phyloP scores from a whole-genome alignment of 2,888 invertebrate genomes.

The Dermolepida albohirtum region DNA sequence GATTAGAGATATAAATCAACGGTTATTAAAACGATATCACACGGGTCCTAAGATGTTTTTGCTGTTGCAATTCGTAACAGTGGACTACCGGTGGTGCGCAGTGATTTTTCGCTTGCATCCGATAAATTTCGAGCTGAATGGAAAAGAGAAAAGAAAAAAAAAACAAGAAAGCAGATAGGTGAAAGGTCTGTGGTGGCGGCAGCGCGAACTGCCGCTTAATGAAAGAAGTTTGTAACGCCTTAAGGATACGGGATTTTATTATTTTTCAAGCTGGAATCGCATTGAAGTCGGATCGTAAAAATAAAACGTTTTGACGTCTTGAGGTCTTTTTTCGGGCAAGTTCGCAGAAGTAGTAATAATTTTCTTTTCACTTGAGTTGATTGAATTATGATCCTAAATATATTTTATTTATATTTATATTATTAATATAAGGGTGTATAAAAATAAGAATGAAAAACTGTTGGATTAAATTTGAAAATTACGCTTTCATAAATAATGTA shows the following conservation, averaged over 20 bases:
- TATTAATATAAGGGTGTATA: too few species aligned
- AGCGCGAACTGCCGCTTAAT: conserved; percentile 32
- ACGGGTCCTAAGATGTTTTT: conserved; percentile 12
- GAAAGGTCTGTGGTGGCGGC: neutral
- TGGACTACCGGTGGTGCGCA: neutral
- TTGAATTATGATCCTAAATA: too few species aligned
- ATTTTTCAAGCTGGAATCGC: conserved; percentile 32
- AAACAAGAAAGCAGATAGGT: neutral
- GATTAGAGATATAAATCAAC: conserved; percentile 58
- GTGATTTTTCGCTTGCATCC: conserved; percentile 12
- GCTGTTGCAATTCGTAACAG: neutral
- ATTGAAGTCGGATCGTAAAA: conserved; percentile 25
- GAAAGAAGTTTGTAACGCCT: conserved; percentile 38
- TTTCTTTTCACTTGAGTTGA: too few species aligned
- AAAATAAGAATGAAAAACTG: too few species aligned
- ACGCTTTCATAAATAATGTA: too few species aligned
- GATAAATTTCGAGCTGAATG: conserved; percentile 19
- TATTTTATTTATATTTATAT: too few species aligned
- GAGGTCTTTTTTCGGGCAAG: conserved; percentile 1
- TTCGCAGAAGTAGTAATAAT: too few species aligned
- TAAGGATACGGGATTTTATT: conserved; percentile 30
- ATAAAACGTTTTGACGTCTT: conserved; percentile 31
- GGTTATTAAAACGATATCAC: conserved; percentile 57
- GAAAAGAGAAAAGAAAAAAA: neutral
- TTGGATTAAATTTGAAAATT: too few species aligned